Evolutionary conservation across 2,888 invertebrate genomes (phyloP).

Genomic region (Pammene aurita): DNA sequence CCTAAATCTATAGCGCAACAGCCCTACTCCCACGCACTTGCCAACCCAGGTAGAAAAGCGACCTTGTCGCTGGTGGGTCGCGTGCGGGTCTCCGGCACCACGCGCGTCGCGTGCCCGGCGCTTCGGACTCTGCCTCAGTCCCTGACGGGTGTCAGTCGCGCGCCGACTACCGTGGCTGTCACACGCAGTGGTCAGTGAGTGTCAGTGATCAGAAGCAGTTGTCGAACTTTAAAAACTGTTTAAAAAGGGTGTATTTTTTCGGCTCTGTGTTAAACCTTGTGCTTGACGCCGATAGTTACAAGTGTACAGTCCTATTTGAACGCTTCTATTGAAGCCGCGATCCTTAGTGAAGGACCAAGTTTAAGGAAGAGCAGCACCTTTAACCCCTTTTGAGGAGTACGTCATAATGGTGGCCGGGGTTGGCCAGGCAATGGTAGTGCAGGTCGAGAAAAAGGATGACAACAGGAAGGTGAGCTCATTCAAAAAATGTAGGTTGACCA

Average conservation of each 20-base stretch:
- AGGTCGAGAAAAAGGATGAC: slow-evolving; percentile 5
- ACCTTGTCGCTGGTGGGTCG: no score
- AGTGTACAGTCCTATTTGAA: no score
- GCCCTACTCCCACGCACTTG: no score
- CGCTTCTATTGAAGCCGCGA: no score
- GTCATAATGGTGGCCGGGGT: neutral
- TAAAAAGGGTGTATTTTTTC: no score
- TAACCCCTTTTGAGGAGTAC: neutral
- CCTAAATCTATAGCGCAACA: no score
- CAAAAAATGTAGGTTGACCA: no score
- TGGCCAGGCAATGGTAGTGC: neutral
- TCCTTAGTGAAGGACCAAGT: neutral
- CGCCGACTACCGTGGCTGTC: neutral
- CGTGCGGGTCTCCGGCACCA: no score
- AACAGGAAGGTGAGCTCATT: neutral
- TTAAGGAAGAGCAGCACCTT: neutral
- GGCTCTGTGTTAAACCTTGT: no score
- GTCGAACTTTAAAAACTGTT: no score
- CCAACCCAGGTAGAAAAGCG: no score
- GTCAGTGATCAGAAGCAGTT: neutral
- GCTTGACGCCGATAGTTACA: no score
- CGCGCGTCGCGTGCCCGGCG: neutral
- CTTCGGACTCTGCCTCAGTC: neutral
- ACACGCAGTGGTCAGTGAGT: neutral
- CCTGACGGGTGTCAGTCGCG: neutral